Evolutionary conservation across 2,797 vertebrate genomes (phyloP).

Genomic region (Phyllotis vaccarum): DNA sequence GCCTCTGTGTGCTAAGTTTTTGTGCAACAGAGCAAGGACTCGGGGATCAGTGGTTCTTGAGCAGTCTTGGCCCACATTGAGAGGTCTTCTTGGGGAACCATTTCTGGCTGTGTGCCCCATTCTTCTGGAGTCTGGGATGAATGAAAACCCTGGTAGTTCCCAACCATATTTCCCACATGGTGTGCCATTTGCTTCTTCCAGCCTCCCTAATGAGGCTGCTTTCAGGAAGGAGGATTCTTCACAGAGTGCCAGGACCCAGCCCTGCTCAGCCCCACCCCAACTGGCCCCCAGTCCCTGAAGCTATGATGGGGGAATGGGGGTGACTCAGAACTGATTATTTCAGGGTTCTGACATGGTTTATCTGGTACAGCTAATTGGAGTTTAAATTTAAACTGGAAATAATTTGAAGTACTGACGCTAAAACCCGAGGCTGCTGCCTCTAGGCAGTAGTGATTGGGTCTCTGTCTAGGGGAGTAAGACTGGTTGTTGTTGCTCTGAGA

Average conservation of each 20-base stretch:
- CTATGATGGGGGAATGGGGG: background rate
- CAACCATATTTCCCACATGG: background rate
- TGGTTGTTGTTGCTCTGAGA: background rate
- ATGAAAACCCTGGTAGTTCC: constrained; percentile 30
- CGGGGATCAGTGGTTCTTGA: background rate
- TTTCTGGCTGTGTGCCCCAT: background rate
- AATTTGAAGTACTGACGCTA: constrained; percentile 62
- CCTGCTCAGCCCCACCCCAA: background rate
- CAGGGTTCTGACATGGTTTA: constrained; percentile 69
- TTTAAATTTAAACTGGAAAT: constrained; percentile 80
- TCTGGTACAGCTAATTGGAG: constrained; percentile 73
- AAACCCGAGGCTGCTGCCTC: constrained; percentile 13
- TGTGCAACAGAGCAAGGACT: background rate
- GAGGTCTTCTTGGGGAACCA: constrained; percentile 7
- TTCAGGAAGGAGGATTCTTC: background rate
- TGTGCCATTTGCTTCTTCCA: background rate
- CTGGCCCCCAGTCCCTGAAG: background rate
- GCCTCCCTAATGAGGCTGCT: background rate
- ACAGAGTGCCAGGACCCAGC: background rate
- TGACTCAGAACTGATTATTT: constrained; percentile 55
- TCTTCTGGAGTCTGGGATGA: constrained; percentile 29
- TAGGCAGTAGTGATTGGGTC: background rate
- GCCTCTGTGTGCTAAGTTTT: background rate
- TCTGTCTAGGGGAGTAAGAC: background rate
- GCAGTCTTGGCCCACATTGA: background rate